Base-by-base conservation (phyloP, 2,113 vertebrate species). In the Elephantulus edwardii region DNA sequence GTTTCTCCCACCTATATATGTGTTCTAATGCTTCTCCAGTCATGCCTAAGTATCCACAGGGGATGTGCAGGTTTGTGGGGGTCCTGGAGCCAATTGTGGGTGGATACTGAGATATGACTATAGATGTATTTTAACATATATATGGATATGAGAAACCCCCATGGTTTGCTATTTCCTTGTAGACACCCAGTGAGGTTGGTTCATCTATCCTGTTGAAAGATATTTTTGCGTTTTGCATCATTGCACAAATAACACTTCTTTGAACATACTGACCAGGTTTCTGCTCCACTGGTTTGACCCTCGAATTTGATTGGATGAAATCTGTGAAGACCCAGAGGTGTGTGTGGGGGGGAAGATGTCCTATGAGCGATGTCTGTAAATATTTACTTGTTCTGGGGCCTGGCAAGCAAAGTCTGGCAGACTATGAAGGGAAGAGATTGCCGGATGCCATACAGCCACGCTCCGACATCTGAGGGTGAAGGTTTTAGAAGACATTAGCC, bases 181-280 rank as follows among this genome's bases (percentile, higher is more conserved):
- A 7, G 0, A 11, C n/a, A 9, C 12, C 1, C 22, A 22, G 4
- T 68, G 8, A 11, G 3, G 0, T 56, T 60, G 46, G 33, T 24
- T 90, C 35, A 24, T 30, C 8, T 62, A 20, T 30, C 54, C 17
- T 8, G 4, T 5, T 40, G 58, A 48, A 76, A 40, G 68, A 80
- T 38, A 71, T 12, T 79, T 74, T 14, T 20, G 30, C 44, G 17
- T 62, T 44, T 54, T 17, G 33, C 1, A 33, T 33, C 60, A 62
- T 68, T 89, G 50, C 74, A 64, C 4, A 33, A 7, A 24, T 19
- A 44, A 42, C 28, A 13, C 78, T 75, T 60, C 5, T 16, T 0
- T 38, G 56, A 66, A 44, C 42, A 4, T 56, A 52, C 24, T 5
- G 1, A 52, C 35, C 8, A 54, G 38, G 19, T 70, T 79, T 54